phyloP scores from a whole-genome alignment of 64 coral and sea anemone genomes.

The Stichodactyla mertensii region DNA sequence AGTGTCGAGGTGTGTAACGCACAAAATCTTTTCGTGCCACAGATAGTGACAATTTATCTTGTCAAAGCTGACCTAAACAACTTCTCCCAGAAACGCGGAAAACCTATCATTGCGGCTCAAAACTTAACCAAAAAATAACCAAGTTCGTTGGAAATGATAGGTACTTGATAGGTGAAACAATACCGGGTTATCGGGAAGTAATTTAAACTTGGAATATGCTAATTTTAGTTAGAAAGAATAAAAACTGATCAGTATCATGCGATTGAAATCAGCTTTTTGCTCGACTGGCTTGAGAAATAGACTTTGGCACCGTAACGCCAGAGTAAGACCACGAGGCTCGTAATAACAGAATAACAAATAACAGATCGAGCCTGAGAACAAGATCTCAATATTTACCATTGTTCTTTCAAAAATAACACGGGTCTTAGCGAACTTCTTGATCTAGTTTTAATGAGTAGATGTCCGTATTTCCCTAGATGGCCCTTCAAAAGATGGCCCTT shows the following conservation, averaged over 20 bases:
- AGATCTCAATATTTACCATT: constrained; percentile 5
- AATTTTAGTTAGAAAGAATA: constrained; percentile 3
- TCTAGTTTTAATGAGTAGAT: constrained; percentile 6
- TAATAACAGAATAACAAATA: constrained; percentile 4
- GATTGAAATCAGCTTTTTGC: neutral
- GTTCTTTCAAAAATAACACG: constrained; percentile 3
- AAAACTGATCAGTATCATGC: neutral
- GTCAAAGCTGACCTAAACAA: neutral
- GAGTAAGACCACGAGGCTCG: neutral
- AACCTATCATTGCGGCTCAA: neutral
- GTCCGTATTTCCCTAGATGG: neutral
- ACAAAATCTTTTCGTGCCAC: neutral
- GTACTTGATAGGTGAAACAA: neutral
- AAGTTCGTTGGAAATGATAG: neutral
- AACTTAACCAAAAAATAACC: neutral
- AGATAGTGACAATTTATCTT: neutral
- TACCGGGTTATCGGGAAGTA: neutral
- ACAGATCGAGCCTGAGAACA: neutral
- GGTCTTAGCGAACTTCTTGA: constrained; percentile 15
- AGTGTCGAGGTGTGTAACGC: neutral
- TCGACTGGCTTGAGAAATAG: neutral
- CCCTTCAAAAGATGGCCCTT: constrained; percentile 7
- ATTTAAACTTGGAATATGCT: neutral
- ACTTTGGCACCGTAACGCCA: neutral
- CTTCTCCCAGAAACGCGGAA: neutral